Evolutionary conservation across 2,113 vertebrate genomes (phyloP).

Genomic region (Porphyrio hochstetteri): DNA sequence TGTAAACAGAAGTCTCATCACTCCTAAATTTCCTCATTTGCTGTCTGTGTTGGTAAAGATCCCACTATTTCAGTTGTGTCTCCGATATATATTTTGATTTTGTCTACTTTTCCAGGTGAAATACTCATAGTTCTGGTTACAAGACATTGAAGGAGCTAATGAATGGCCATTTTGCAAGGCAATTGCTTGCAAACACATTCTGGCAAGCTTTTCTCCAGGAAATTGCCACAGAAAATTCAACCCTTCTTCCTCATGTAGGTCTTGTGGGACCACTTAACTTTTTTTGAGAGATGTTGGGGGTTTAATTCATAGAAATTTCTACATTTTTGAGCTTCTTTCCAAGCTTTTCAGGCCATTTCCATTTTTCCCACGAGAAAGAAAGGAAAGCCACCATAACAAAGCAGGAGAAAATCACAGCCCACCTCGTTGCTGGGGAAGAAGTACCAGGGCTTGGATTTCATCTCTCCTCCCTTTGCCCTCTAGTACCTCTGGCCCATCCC

Average conservation of each 20-base stretch:
- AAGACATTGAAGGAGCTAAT: neutral
- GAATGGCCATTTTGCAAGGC: neutral
- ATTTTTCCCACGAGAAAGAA: constrained; percentile 64
- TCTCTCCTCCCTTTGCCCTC: neutral
- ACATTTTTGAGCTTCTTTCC: neutral
- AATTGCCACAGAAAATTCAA: neutral
- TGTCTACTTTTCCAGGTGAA: neutral
- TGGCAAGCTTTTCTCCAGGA: constrained; percentile 1
- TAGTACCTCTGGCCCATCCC: neutral
- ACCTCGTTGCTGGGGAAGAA: neutral
- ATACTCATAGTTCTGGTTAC: neutral
- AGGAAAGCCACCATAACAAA: constrained; percentile 45
- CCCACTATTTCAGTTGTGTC: neutral
- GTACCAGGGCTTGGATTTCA: neutral
- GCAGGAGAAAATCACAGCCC: constrained; percentile 34
- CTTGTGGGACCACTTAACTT: neutral
- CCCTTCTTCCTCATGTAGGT: neutral
- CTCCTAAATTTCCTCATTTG: neutral
- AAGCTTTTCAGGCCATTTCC: constrained; percentile 32
- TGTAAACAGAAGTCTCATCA: neutral
- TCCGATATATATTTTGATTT: neutral
- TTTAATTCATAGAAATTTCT: constrained; percentile 1
- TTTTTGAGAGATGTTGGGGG: neutral
- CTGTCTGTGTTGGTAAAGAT: neutral
- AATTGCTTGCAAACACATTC: neutral